Evolutionary conservation across 2,888 invertebrate genomes (phyloP).

Genomic region (Aporophyla nigra): DNA sequence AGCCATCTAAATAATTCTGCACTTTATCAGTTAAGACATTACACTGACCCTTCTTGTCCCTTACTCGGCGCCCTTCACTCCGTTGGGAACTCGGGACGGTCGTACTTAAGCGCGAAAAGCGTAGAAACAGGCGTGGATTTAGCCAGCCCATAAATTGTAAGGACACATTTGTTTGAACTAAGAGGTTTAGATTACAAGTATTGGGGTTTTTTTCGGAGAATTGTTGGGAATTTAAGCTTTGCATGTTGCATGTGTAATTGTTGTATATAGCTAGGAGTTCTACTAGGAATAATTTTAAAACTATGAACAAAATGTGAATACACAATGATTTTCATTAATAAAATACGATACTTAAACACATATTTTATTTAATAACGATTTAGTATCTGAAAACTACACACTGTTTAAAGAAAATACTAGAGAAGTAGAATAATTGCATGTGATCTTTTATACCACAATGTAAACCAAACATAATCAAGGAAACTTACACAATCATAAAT

Average conservation of each 20-base stretch:
- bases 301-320: neutral
- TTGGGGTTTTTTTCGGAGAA: neutral
- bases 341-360: too few relatives aligned
- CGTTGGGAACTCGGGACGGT: constrained; percentile 34
- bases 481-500: neutral
- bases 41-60: constrained; percentile 57
- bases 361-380: neutral
- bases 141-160: constrained; percentile 23
- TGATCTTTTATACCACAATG: neutral
- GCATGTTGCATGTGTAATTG: neutral
- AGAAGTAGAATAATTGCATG: neutral
- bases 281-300: neutral
- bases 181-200: constrained; percentile 33
- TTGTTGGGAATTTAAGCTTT: neutral
- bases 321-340: neutral
- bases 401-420: neutral
- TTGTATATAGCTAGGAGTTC: neutral
- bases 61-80: constrained; percentile 20
- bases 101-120: constrained; percentile 35
- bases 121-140: constrained; percentile 11
- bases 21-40: constrained; percentile 61
- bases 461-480: neutral
- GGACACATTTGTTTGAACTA: constrained; percentile 45
- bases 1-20: constrained; percentile 61
- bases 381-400: neutral